Evolutionary conservation across 1,140 invertebrate genomes (phyloP).

Genomic region (Melitaea cinxia): DNA sequence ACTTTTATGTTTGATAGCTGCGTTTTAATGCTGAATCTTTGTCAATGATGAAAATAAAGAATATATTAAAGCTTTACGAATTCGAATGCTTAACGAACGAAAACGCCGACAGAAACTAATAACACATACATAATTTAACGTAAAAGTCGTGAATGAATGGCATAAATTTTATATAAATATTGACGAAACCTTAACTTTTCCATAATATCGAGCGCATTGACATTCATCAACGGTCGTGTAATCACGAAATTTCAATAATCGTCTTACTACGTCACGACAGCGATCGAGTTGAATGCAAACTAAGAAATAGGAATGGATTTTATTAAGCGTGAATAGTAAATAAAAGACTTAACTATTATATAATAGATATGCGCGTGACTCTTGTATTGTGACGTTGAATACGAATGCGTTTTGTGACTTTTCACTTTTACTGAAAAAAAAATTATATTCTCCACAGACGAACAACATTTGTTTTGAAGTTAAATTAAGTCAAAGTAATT

Average conservation of each 20-base stretch:
- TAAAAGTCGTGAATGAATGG: background rate
- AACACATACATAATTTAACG: background rate
- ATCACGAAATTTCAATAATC: constrained; percentile 20
- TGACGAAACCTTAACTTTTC: background rate
- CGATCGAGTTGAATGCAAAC: constrained; percentile 10
- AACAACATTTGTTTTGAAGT: background rate
- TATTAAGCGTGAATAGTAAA: constrained; percentile 8
- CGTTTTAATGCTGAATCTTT: background rate
- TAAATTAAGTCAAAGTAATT: too few species aligned
- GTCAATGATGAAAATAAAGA: background rate
- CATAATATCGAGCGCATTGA: constrained; percentile 12
- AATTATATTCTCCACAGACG: background rate
- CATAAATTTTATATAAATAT: background rate
- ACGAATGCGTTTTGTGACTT: background rate
- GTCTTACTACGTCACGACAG: constrained; percentile 17
- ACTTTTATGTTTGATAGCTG: too few species aligned
- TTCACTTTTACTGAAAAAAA: background rate
- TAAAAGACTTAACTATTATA: constrained; percentile 5
- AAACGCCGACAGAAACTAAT: too few species aligned
- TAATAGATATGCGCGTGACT: background rate
- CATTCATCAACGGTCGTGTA: constrained; percentile 21
- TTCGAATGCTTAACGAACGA: background rate
- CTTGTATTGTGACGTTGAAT: background rate
- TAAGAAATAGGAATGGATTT: constrained; percentile 10
- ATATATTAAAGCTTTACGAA: background rate